phyloP scores from a whole-genome alignment of 2,797 vertebrate species.

The Mastacembelus armatus region DNA sequence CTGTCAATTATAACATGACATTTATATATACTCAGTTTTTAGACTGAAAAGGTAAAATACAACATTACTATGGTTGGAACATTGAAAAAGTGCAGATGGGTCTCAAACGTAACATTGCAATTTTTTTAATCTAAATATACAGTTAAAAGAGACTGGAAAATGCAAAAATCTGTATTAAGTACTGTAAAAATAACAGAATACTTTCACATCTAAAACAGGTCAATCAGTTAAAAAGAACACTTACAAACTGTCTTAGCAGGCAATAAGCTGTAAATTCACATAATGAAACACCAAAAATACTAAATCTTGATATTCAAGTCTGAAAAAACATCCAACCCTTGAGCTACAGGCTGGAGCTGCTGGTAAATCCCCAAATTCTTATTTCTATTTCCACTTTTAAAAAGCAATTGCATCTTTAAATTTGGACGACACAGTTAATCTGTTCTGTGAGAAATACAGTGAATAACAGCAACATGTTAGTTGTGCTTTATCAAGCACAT shows the following conservation, averaged over 20 bases:
- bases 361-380: constrained; percentile 52
- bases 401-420: not conserved
- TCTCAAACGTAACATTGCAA: constrained; percentile 19
- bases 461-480: not conserved
- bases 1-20: constrained; percentile 21
- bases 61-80: constrained; percentile 44
- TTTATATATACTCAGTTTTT: constrained; percentile 14
- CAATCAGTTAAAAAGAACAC: constrained; percentile 25
- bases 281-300: constrained; percentile 9
- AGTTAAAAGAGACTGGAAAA: too few species aligned
- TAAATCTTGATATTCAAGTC: constrained; percentile 19
- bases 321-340: constrained; percentile 19
- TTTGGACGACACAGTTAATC: not conserved
- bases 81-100: constrained; percentile 34
- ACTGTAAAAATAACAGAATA: constrained; percentile 3
- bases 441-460: not conserved
- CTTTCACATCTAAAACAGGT: constrained; percentile 24
- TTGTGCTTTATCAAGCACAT: not conserved
- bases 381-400: constrained; percentile 4
- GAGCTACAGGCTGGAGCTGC: constrained; percentile 40
- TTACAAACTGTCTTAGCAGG: constrained; percentile 37
- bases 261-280: constrained; percentile 26
- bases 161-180: not conserved
- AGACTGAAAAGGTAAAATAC: constrained; percentile 22
- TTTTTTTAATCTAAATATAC: constrained; percentile 10